Evolutionary conservation across 2,888 invertebrate species (phyloP), one percentile per base, ranked within the genome.

Genomic region (Chromoteleia sp.): DNA sequence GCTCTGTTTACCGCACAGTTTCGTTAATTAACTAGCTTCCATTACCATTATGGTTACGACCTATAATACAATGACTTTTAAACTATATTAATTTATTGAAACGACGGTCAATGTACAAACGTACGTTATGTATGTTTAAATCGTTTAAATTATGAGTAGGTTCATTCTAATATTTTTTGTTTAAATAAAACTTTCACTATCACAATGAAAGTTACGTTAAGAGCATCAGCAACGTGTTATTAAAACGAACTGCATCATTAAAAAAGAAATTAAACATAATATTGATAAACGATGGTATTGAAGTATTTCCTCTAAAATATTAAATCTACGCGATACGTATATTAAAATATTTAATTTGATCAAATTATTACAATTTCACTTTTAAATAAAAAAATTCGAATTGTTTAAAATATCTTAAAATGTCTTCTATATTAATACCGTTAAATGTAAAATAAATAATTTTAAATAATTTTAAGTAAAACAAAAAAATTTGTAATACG

Each of bases 101-200:
- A 68, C 29, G 45, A 68, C 30, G 54, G 54, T 56, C 54, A 29
- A 17, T 25, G 48, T 29, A 19, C 33, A 36, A n/a, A n/a, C n/a
- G n/a, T n/a, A n/a, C n/a, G n/a, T n/a, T n/a, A n/a, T n/a, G n/a
- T n/a, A n/a, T n/a, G n/a, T n/a, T n/a, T n/a, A n/a, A n/a, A n/a
- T n/a, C 17, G n/a, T 12, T 33, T 12, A 30, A 63, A 14, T 63
- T 21, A 33, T 36, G 48, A 8, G 41, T 12, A 15, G 29, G 17
- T 19, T 48, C n/a, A 61, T 17, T 50, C 25, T 39, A 12, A 2
- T 2, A 5, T 5, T 39, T 39, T 39, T 54, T 54, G 17, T 29
- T 21, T 41, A 54, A 67, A 54, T 43, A 39, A 29, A 41, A 54
- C 67, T 67, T 67, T 67, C 67, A 41, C 67, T 25, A 54, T 14